These are phyloP conservation scores for Lordiphosa mommai DNA, from an alignment of 1,140 invertebrate genomes.

Conservation along the genomic window DNA sequence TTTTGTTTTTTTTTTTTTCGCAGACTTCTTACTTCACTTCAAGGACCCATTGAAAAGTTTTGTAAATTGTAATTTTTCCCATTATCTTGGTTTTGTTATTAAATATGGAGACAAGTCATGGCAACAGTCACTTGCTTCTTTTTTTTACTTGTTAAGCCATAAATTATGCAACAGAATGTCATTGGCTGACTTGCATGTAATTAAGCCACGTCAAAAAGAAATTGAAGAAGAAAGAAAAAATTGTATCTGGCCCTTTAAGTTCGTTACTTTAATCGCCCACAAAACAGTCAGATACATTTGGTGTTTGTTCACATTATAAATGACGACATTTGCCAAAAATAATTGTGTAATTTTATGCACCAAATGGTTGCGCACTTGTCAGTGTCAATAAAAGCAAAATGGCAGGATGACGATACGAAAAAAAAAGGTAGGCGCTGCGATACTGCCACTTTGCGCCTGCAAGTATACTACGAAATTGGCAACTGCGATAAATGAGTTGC, in stretches of 20 bases:
- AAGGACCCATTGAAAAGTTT: no score
- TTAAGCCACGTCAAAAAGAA: constrained; percentile 21
- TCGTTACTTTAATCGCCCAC: not conserved
- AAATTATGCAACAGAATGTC: constrained; percentile 28
- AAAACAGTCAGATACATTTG: constrained; percentile 10
- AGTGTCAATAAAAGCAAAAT: constrained; percentile 40
- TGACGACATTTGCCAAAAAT: constrained; percentile 61
- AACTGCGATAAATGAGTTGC: constrained; percentile 53
- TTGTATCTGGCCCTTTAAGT: not conserved
- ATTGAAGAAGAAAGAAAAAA: not conserved
- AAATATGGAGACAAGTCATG: no score
- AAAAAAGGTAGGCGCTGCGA: constrained; percentile 1
- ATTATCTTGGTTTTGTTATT: no score
- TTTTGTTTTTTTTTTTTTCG: not conserved
- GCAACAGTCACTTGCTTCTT: no score
- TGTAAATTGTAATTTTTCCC: no score
- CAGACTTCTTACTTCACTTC: no score
- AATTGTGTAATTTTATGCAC: constrained; percentile 54
- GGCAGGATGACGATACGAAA: constrained; percentile 4
- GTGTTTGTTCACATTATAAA: constrained; percentile 32
- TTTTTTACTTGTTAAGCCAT: not conserved
- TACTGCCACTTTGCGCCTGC: constrained; percentile 21
- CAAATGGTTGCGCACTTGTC: constrained; percentile 49
- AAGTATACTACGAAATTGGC: constrained; percentile 46
- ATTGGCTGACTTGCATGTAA: constrained; percentile 27